A percentile compares a stretch with the other conserved stretches of the same genome.
Evolutionary conservation across 2,888 invertebrate species (phyloP).

Genomic region (Drosophila helvetica): DNA sequence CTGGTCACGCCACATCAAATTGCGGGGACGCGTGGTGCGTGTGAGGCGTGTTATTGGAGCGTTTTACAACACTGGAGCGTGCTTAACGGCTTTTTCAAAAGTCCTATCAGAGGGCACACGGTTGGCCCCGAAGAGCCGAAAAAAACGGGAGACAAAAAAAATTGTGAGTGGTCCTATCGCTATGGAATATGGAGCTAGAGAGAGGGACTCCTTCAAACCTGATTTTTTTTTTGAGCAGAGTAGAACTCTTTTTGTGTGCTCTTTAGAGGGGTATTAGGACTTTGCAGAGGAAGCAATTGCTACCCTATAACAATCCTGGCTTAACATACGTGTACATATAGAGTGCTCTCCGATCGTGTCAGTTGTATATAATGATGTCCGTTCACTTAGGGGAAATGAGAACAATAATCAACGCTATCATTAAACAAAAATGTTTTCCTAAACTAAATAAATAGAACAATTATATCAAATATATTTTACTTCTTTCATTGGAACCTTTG

Average conservation of each 20-base stretch:
- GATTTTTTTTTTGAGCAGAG: background rate
- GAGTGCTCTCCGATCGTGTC: no score
- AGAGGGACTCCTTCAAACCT: background rate
- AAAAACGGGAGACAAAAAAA: background rate
- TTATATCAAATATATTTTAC: no score
- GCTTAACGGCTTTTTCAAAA: conserved; percentile 78
- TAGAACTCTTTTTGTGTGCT: background rate
- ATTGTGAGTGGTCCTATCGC: background rate
- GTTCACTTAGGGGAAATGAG: background rate
- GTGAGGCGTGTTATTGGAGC: conserved; percentile 72
- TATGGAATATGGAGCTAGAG: no score
- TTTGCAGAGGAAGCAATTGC: background rate
- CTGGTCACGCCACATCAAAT: conserved; percentile 74
- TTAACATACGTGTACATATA: no score
- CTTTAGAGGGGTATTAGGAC: background rate
- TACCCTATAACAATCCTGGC: no score
- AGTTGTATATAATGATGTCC: background rate
- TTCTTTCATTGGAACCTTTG: no score
- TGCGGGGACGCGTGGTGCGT: conserved; percentile 72
- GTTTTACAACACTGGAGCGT: conserved; percentile 76
- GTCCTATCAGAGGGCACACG: conserved; percentile 53
- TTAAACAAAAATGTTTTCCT: no score
- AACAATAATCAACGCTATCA: background rate
- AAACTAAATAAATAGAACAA: no score
- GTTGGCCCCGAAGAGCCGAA: conserved; percentile 3